phyloP scores from a whole-genome alignment of 37 sponge, comb jelly and placozoan species.

The Chondrosia reniformis region DNA sequence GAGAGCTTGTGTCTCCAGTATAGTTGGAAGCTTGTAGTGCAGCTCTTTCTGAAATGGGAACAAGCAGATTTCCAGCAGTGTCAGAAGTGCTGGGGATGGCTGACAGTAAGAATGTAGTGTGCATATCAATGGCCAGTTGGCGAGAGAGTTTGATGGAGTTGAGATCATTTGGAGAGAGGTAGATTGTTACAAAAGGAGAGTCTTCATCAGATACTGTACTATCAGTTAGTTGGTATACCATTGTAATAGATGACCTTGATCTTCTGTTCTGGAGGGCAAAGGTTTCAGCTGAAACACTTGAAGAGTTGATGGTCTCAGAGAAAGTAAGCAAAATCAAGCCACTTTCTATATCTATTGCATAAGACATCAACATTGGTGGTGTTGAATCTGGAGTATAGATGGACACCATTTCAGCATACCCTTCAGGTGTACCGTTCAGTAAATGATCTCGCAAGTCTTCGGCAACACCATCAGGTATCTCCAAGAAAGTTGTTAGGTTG shows the following conservation, averaged over 20 bases:
- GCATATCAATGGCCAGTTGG: conserved; percentile 55
- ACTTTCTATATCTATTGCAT: conserved; percentile 53
- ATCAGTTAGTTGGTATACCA: not conserved
- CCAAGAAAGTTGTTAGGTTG: conserved; percentile 53
- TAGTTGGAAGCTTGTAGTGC: conserved; percentile 40
- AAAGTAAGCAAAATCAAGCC: conserved; percentile 72
- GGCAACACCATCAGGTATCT: conserved; percentile 26
- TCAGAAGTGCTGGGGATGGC: conserved; percentile 27
- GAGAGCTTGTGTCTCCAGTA: conserved; percentile 54
- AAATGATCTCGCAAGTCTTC: conserved; percentile 41
- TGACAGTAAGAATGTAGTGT: conserved; percentile 57
- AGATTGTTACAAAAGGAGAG: conserved; percentile 37
- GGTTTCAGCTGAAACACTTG: conserved; percentile 25
- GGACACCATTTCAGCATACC: conserved; percentile 17
- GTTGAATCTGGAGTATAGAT: conserved; percentile 51
- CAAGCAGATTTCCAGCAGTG: conserved; percentile 45
- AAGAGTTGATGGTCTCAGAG: conserved; percentile 65
- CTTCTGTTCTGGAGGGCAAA: conserved; percentile 67
- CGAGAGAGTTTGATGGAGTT: conserved; percentile 75
- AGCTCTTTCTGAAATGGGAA: conserved; percentile 1
- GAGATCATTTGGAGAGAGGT: conserved; percentile 70
- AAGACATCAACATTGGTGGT: conserved; percentile 49
- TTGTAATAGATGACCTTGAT: conserved; percentile 15
- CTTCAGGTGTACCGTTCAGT: conserved; percentile 16
- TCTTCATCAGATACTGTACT: not conserved